phyloP scores from a whole-genome alignment of 2,797 vertebrate species.

The Hyperoplus immaculatus region DNA sequence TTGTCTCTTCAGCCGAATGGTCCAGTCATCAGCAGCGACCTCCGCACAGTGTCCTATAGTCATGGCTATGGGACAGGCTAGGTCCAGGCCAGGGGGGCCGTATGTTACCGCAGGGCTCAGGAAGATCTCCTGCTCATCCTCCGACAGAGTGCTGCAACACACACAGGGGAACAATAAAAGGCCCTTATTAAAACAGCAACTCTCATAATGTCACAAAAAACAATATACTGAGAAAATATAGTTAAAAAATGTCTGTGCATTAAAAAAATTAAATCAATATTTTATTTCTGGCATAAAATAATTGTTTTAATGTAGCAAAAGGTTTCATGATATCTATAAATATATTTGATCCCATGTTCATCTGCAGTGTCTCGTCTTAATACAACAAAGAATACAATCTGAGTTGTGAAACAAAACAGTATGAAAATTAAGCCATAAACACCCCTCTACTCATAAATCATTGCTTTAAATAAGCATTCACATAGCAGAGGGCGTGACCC shows the following conservation, averaged over 20 bases:
- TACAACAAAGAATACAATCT: not conserved
- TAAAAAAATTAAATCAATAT: no score
- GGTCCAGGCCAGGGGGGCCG: slow-evolving; percentile 88
- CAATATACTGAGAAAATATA: no score
- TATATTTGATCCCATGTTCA: no score
- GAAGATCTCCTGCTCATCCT: slow-evolving; percentile 90
- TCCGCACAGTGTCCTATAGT: slow-evolving; percentile 93
- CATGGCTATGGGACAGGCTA: slow-evolving; percentile 91
- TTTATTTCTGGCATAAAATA: no score
- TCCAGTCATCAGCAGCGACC: slow-evolving; percentile 89
- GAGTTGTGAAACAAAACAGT: no score
- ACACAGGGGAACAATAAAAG: not conserved
- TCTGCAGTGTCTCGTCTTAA: no score
- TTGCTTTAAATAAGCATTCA: slow-evolving; percentile 48
- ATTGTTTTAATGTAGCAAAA: no score
- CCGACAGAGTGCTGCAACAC: slow-evolving; percentile 75
- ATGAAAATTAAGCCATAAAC: slow-evolving; percentile 12
- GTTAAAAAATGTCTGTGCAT: no score
- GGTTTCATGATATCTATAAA: no score
- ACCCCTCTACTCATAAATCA: slow-evolving; percentile 25
- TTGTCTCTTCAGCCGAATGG: slow-evolving; percentile 89
- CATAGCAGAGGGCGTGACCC: slow-evolving; percentile 44
- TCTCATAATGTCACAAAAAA: not conserved
- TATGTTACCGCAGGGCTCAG: slow-evolving; percentile 93
- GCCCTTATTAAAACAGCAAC: not conserved